A percentile compares a stretch with the other conserved stretches of the same genome.
phyloP scores from a whole-genome alignment of 2,113 vertebrate species.

The Melanostigma gelatinosum region DNA sequence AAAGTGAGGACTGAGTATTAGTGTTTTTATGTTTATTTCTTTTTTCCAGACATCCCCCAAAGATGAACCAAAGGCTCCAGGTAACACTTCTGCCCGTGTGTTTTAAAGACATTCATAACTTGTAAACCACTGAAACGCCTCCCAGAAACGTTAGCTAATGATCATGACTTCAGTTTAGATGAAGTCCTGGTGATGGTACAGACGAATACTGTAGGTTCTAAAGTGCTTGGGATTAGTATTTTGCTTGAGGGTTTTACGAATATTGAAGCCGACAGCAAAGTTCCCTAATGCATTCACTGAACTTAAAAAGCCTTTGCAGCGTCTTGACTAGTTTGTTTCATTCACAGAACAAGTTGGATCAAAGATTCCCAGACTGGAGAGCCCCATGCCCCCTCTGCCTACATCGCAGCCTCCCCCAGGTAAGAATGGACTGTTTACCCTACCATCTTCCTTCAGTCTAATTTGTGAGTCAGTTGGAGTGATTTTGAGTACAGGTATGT shows the following conservation, averaged over 20 bases:
- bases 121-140: conserved; percentile 7
- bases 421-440: conserved; percentile 61
- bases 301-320: neutral
- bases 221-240: neutral
- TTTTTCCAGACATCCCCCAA: conserved; percentile 90
- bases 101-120: neutral
- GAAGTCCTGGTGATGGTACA: neutral
- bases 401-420: conserved; percentile 92
- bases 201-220: neutral
- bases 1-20: neutral
- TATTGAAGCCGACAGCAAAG: neutral
- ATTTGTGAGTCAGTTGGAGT: neutral
- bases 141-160: neutral
- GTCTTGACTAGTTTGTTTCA: conserved; percentile 41
- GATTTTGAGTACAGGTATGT: neutral
- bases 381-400: conserved; percentile 91
- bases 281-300: neutral
- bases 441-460: neutral
- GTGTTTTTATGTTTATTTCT: neutral
- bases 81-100: conserved; percentile 73
- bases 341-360: conserved; percentile 90
- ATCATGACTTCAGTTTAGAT: conserved; percentile 1
- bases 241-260: neutral
- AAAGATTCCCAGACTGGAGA: conserved; percentile 94
- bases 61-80: conserved; percentile 92